Conservation (phyloP, 2,113 vertebrate genomes). For the Myrmecobius fasciatus region DNA sequence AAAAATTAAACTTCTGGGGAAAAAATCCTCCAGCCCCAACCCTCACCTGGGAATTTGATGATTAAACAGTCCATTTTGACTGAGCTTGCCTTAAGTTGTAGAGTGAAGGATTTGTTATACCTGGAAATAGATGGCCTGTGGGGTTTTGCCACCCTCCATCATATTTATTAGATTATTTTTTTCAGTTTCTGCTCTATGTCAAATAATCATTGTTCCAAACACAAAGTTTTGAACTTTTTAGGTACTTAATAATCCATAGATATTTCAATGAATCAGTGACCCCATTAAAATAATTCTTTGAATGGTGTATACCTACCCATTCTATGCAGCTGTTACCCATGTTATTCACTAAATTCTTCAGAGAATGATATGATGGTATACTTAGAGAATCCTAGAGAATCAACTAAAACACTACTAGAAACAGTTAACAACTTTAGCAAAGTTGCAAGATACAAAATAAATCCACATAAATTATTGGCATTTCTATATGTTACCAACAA, state of each 20-base stretch:
- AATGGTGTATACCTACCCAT: not conserved
- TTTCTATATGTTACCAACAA: too few species aligned
- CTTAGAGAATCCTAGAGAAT: too few species aligned
- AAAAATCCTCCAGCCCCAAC: not conserved
- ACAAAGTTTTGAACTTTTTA: not conserved
- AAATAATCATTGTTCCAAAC: not conserved
- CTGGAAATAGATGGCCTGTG: not conserved
- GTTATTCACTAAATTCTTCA: not conserved
- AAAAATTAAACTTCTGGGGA: too few species aligned
- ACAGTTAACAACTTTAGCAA: too few species aligned
- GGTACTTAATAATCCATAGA: not conserved
- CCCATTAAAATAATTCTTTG: not conserved
- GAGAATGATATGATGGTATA: too few species aligned
- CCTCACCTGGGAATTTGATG: not conserved
- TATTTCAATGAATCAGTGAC: not conserved
- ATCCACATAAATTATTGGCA: too few species aligned
- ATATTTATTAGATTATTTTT: not conserved
- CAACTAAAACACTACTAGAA: too few species aligned
- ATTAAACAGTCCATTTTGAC: not conserved
- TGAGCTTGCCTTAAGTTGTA: not conserved
- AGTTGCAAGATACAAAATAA: too few species aligned
- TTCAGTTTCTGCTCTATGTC: not conserved
- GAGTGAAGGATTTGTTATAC: not conserved
- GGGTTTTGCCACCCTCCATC: not conserved
- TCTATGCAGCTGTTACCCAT: not conserved